phyloP scores from a whole-genome alignment of 92 coral and sea anemone species.

The Scolanthus callimorphus region DNA sequence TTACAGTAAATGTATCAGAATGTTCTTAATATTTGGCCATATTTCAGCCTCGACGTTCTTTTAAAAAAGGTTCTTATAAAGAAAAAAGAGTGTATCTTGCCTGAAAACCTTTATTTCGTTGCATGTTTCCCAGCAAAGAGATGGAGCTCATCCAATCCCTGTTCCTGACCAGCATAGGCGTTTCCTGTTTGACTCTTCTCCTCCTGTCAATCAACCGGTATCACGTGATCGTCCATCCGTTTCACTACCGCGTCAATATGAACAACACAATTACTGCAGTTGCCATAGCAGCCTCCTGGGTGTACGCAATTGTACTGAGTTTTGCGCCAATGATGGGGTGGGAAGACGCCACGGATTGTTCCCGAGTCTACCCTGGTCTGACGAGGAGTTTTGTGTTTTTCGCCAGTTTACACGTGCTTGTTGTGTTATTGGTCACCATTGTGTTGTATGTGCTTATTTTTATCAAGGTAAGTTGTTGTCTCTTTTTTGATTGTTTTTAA shows the following conservation, averaged over 20 bases:
- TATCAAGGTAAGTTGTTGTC: slow-evolving; percentile 26
- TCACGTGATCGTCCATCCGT: slow-evolving; percentile 30
- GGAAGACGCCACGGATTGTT: slow-evolving; percentile 18
- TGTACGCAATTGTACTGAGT: slow-evolving; percentile 11
- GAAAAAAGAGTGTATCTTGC: too few species aligned
- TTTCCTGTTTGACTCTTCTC: slow-evolving; percentile 20
- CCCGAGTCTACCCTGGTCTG: slow-evolving; percentile 17
- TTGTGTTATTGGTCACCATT: slow-evolving; percentile 13
- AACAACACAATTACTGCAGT: slow-evolving; percentile 10
- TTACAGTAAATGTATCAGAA: too few species aligned
- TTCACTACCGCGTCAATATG: slow-evolving; percentile 33
- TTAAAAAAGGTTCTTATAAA: too few species aligned
- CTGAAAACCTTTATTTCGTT: too few species aligned
- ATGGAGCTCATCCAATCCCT: slow-evolving; percentile 10
- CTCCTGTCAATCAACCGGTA: slow-evolving; percentile 23
- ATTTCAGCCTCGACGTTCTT: too few species aligned
- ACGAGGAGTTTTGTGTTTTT: slow-evolving; percentile 18
- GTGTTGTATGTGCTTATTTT: slow-evolving; percentile 13
- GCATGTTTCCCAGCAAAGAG: slow-evolving; percentile 11
- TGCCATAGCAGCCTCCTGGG: slow-evolving; percentile 10
- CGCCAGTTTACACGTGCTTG: slow-evolving; percentile 6
- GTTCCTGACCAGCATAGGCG: slow-evolving; percentile 9
- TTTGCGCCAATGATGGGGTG: slow-evolving; percentile 20
- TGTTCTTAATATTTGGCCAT: too few species aligned
- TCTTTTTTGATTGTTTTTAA: too few species aligned